A percentile compares a stretch with the other conserved stretches of the same genome.
These are phyloP conservation scores for Cyanistes caeruleus DNA, from an alignment of 2,113 vertebrate species.

Conservation along the genomic window DNA sequence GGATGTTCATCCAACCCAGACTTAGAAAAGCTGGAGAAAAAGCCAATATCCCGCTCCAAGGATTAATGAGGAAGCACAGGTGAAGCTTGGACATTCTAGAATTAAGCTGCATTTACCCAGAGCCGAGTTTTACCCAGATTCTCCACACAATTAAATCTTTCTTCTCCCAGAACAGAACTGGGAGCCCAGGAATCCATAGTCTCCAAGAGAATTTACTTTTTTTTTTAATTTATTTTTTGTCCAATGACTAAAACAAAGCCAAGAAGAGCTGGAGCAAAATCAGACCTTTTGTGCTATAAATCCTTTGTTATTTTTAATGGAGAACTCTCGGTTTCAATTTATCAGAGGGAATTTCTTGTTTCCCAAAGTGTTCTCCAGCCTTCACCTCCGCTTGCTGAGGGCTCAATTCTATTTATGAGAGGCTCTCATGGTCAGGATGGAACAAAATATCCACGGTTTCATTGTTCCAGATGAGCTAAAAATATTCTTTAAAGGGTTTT, in stretches of 20 bases:
- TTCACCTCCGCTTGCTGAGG: neutral
- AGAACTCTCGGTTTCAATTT: neutral
- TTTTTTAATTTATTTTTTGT: neutral
- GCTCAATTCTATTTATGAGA: neutral
- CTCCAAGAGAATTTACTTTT: neutral
- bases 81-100: neutral
- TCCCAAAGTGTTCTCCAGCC: neutral
- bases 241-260: neutral
- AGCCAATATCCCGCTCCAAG: too few relatives aligned
- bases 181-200: neutral
- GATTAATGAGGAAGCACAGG: accelerated
- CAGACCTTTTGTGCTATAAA: neutral
- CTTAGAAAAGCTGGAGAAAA: neutral
- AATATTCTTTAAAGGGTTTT: neutral
- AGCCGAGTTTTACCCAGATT: neutral
- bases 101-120: neutral
- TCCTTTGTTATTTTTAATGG: neutral
- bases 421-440: neutral
- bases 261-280: neutral
- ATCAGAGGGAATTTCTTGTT: neutral
- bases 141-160: neutral
- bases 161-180: neutral
- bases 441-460: neutral
- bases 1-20: accelerated
- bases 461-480: neutral